These are phyloP conservation scores for Mycteria americana DNA, from an alignment of 2,797 vertebrate genomes.

Conservation along the genomic window DNA sequence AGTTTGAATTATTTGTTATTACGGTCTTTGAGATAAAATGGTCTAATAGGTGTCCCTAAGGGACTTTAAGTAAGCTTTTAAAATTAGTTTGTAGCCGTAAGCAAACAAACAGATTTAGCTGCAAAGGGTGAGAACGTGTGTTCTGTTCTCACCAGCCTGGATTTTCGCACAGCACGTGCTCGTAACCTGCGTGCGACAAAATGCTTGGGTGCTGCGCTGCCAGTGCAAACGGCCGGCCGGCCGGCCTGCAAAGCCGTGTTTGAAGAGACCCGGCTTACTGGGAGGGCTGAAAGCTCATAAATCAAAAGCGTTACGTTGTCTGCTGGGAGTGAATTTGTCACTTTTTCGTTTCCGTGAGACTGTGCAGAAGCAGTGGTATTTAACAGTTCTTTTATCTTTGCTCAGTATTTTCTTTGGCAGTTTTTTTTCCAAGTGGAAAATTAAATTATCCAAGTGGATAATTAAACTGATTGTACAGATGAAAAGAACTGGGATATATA, in stretches of 20 bases:
- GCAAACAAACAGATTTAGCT: not conserved
- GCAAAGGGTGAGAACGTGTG: not conserved
- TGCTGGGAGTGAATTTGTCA: not conserved
- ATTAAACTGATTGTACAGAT: not conserved
- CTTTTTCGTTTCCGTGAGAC: not conserved
- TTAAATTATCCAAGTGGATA: not conserved
- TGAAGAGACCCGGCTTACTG: not conserved
- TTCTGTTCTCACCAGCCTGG: no score
- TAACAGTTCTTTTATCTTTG: not conserved
- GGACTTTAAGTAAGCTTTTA: not conserved
- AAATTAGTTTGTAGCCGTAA: not conserved
- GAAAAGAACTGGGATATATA: not conserved
- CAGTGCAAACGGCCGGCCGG: accelerated
- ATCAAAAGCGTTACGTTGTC: not conserved
- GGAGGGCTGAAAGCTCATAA: not conserved
- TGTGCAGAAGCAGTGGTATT: not conserved
- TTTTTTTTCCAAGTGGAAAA: not conserved
- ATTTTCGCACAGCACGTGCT: not conserved
- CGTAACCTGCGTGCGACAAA: not conserved
- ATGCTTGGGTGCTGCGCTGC: not conserved
- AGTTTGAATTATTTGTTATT: not conserved
- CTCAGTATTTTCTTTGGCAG: not conserved
- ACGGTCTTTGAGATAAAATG: not conserved
- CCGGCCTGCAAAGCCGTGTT: accelerated
- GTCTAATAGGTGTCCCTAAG: not conserved